These are phyloP conservation scores for Rhinolophus sinicus DNA, from an alignment of 2,113 vertebrate genomes.

Conservation along the genomic window DNA sequence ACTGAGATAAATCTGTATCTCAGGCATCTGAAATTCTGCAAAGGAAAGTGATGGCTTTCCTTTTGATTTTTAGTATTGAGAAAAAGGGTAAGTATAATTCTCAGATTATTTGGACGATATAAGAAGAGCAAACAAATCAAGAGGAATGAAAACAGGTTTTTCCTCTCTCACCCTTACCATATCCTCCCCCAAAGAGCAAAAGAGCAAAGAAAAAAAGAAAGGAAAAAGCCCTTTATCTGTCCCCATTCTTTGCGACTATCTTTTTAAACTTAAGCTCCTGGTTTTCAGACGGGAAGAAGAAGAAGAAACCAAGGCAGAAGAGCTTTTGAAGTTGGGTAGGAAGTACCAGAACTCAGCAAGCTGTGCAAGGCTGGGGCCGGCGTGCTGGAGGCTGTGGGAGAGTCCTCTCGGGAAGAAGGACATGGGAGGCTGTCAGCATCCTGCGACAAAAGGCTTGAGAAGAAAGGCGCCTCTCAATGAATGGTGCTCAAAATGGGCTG, in stretches of 20 bases:
- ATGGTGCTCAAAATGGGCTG: constrained; percentile 50
- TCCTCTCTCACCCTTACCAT: not conserved
- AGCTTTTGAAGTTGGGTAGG: not conserved
- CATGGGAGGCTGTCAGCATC: not conserved
- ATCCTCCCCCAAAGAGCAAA: not conserved
- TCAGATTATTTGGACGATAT: not conserved
- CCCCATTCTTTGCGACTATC: not conserved
- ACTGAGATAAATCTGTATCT: not conserved
- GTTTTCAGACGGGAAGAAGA: not conserved
- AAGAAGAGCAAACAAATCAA: not conserved
- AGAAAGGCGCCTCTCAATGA: constrained; percentile 67
- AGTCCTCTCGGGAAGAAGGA: not conserved
- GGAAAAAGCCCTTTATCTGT: not conserved
- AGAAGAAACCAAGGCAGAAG: not conserved
- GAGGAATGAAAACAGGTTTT: not conserved
- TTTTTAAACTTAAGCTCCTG: not conserved
- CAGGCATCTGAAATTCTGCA: not conserved
- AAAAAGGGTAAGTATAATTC: not conserved
- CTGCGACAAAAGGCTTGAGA: constrained; percentile 57
- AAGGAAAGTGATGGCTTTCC: not conserved
- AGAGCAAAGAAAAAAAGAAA: not conserved
- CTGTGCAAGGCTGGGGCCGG: not conserved
- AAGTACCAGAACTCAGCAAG: not conserved
- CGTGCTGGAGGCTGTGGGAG: constrained; percentile 27
- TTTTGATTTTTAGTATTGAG: not conserved